phyloP scores from a whole-genome alignment of 2,797 vertebrate species.

The Lepus oiostolus region DNA sequence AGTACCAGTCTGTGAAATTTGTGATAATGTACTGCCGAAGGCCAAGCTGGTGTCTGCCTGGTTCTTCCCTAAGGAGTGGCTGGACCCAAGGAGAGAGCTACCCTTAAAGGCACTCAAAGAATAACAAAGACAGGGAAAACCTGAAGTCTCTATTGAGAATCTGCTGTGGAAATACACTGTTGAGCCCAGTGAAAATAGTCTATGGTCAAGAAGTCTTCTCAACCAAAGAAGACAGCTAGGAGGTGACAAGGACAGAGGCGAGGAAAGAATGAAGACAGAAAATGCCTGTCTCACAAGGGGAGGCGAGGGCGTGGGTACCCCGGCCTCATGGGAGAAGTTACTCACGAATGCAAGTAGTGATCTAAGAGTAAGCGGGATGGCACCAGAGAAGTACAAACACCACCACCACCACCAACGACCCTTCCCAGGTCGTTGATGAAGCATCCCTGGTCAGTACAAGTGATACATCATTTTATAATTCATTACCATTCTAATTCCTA shows the following conservation, averaged over 20 bases:
- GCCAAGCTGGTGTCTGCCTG: not conserved
- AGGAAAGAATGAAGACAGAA: not conserved
- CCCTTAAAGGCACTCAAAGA: not conserved
- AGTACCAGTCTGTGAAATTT: not conserved
- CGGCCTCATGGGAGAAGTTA: not conserved
- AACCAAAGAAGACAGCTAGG: not conserved
- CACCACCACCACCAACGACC: not conserved
- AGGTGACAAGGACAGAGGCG: not conserved
- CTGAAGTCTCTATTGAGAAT: not conserved
- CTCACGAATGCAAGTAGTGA: not conserved
- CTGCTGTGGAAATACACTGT: not conserved
- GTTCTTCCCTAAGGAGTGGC: not conserved
- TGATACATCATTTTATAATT: not conserved
- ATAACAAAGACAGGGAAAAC: accelerated
- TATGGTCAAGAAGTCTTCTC: not conserved
- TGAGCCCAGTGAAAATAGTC: not conserved
- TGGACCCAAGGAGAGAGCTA: not conserved
- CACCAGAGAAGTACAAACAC: not conserved
- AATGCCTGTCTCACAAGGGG: not conserved
- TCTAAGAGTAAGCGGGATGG: not conserved
- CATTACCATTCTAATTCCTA: not conserved
- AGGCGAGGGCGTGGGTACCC: not conserved
- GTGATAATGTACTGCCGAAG: not conserved
- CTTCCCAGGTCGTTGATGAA: not conserved
- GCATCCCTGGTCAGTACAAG: not conserved